Base-by-base conservation (phyloP, 2,113 vertebrate genomes). In the Carettochelys insculpta region DNA sequence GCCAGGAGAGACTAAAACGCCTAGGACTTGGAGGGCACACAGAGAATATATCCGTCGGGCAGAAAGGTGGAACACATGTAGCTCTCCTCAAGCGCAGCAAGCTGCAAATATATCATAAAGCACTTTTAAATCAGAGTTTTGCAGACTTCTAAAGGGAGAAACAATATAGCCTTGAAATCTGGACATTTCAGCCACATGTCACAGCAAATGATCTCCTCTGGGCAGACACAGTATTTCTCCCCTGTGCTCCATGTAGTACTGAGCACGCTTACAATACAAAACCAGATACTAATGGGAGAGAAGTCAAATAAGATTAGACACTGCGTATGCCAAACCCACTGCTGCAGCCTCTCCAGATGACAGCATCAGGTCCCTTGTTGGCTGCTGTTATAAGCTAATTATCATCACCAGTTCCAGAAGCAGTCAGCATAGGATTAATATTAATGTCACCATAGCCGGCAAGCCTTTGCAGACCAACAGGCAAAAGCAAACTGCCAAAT, bases 281-380 rank as follows among this genome's bases (percentile, higher is more conserved):
- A 52, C 88, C 65, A 34, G 43, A 5, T 34, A 75, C 43, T 4
- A 52, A 20, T 27, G 0, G 0, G 4, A 3, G n/a, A 27, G 45
- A 51, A 78, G 80, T 41, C 48, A 45, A 12, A 45, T 53, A 22
- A 58, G 79, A 54, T 54, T 10, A 54, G 20, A 27, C 48, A 10
- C 45, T 48, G 51, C 5, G 29, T 29, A 27, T 50, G 34, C 45
- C 20, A 16, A 54, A 34, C 27, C 13, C 24, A 24, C 20, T 27
- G 24, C 11, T 52, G n/a, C 54, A 43, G 3, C 11, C 13, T 58
- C 1, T 0, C 24, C 82, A 56, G 11, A 1, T 0, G 13, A 12
- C 19, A 48, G 80, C 47, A 79, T 6, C 52, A 71, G 47, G 14
- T 34, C 82, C 79, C 47, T 14, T 29, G 80, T 45, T n/a, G 24